Conservation (phyloP, 1,140 invertebrate genomes). For the Euborellia annulipes region DNA sequence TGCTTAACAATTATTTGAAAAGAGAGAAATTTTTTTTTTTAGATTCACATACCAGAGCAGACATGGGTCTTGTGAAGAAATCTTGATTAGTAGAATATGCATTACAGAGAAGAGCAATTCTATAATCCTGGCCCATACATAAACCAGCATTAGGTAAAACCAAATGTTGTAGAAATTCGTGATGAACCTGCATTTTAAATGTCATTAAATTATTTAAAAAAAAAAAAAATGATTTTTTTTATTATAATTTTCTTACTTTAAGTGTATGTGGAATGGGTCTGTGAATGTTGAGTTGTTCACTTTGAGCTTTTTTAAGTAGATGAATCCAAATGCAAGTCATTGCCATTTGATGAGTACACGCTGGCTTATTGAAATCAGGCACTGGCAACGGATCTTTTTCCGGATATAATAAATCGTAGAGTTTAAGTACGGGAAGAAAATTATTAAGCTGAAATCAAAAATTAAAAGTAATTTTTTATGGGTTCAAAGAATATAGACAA, state of each 20-base stretch:
- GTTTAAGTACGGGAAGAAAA: slow-evolving; percentile 77
- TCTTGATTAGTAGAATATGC: slow-evolving; percentile 84
- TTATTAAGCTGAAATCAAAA: slow-evolving; percentile 48
- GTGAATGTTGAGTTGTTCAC: slow-evolving; percentile 59
- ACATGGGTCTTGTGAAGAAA: slow-evolving; percentile 72
- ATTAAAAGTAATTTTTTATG: slow-evolving; percentile 14
- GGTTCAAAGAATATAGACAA: neutral
- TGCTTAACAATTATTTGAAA: too few relatives aligned
- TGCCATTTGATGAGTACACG: slow-evolving; percentile 82
- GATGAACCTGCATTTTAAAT: slow-evolving; percentile 1
- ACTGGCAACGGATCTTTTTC: slow-evolving; percentile 79
- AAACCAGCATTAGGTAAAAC: slow-evolving; percentile 48
- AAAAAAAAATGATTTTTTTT: too few relatives aligned
- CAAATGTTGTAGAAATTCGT: slow-evolving; percentile 61
- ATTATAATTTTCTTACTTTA: slow-evolving; percentile 37
- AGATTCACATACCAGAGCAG: slow-evolving; percentile 40
- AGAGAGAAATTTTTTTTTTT: too few relatives aligned
- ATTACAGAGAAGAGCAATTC: slow-evolving; percentile 84
- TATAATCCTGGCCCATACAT: slow-evolving; percentile 65
- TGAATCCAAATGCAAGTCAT: slow-evolving; percentile 94
- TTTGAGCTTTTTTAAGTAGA: slow-evolving; percentile 80
- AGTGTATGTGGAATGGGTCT: slow-evolving; percentile 67
- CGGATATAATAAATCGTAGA: slow-evolving; percentile 84
- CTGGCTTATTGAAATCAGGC: slow-evolving; percentile 72
- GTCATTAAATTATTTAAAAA: too few relatives aligned